Base-by-base conservation (phyloP, 2,888 invertebrate genomes). In the Diadegma fenestrale region DNA sequence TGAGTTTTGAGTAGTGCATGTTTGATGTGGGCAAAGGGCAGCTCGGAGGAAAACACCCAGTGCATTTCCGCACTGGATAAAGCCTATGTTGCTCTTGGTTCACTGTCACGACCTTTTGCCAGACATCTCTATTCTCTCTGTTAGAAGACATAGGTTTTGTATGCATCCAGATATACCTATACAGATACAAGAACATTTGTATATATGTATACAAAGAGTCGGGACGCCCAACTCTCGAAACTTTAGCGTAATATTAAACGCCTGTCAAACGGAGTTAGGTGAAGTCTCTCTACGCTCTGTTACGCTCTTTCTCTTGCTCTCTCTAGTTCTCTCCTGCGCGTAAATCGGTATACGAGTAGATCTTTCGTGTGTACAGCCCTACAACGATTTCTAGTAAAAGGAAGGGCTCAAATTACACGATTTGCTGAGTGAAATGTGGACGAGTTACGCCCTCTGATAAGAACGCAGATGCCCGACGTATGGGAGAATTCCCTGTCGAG, bases 161-260 rank as follows among this genome's bases (percentile, higher is more conserved):
- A n/a, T 19, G 30, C 41, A 58, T 22, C 3, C 37, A 58, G 3
- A n/a, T 54, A 68, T 45, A 76, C 58, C 12, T 43, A 71, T 43
- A 51, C 48, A 45, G 41, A 54, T 17, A 76, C n/a, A 37, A 6
- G 12, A 6, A 48, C 30, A 22, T n/a, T 26, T 30, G 26, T 63
- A n/a, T 37, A 68, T 64, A 26, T 68, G 33, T 66, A 84, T 6
- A 63, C n/a, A 45, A 41, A 77, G 64, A 37, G 33, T 66, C 45
- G 48, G 78, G 68, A 79, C 75, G 26, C 86, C 80, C 76, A 80
- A 79, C 82, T 82, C 87, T 87, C 84, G 89, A 90, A 92, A 92
- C 89, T 92, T 91, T 88, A 87, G 86, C 88, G 90, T 90, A 90
- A 91, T 92, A 90, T 90, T 90, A 91, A 92, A 92, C 90, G 91